A percentile compares a stretch with the other conserved stretches of the same genome.
phyloP scores from a whole-genome alignment of 2,888 invertebrate genomes.

The Idaea aversata region DNA sequence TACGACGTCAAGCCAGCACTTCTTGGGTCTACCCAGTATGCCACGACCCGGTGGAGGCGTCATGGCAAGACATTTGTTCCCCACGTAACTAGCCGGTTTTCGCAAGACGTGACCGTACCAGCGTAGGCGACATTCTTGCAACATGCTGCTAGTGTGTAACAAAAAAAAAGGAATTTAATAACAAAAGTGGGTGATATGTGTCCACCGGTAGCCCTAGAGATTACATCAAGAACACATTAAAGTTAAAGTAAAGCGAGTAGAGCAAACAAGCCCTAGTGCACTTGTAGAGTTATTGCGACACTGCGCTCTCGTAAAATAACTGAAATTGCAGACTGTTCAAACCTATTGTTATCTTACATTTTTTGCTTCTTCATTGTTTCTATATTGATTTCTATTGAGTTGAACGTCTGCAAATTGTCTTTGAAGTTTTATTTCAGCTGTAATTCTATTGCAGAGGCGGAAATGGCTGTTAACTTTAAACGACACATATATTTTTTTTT shows the following conservation, averaged over 20 bases:
- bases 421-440: not conserved
- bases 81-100: too few species aligned
- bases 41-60: too few species aligned
- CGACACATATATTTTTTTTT: not conserved
- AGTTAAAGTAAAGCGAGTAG: conserved; percentile 26
- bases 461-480: not conserved
- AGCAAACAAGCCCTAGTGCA: conserved; percentile 40
- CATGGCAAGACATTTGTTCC: too few species aligned
- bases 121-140: too few species aligned
- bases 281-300: conserved; percentile 36
- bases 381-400: conserved; percentile 1
- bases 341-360: not conserved
- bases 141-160: not conserved
- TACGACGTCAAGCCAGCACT: too few species aligned
- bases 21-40: too few species aligned
- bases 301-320: conserved; percentile 18
- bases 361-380: conserved; percentile 1
- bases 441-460: not conserved
- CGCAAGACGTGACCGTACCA: too few species aligned
- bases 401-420: not conserved
- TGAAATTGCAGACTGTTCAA: conserved; percentile 11
- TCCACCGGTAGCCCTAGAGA: conserved; percentile 3
- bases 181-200: not conserved
- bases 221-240: conserved; percentile 12
- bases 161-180: not conserved